phyloP scores from a whole-genome alignment of 2,888 invertebrate species.

The Macropis europaea region DNA sequence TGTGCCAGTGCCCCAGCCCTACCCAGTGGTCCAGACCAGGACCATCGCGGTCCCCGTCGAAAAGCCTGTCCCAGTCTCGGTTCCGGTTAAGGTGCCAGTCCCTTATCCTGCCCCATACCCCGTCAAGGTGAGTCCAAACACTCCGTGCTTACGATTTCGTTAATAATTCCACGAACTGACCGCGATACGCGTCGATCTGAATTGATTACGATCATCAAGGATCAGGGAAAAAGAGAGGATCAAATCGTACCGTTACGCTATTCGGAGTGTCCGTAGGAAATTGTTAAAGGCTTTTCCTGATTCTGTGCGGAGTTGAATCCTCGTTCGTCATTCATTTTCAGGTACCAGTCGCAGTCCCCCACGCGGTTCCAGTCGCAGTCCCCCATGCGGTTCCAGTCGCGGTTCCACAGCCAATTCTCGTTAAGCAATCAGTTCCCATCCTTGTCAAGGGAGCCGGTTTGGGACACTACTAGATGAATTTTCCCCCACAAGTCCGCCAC shows the following conservation, averaged over 20 bases:
- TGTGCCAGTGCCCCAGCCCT: slow-evolving; percentile 81
- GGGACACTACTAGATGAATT: slow-evolving; percentile 57
- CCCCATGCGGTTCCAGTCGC: slow-evolving; percentile 82
- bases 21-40: slow-evolving; percentile 78
- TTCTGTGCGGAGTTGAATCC: not conserved
- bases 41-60: slow-evolving; percentile 81
- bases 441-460: slow-evolving; percentile 64
- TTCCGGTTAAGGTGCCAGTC: slow-evolving; percentile 82
- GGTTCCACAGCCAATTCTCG: slow-evolving; percentile 83
- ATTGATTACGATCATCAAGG: too few species aligned
- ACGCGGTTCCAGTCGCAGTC: slow-evolving; percentile 82
- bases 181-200: not conserved
- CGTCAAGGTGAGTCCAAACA: slow-evolving; percentile 75
- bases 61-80: slow-evolving; percentile 80
- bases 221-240: too few species aligned
- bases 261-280: too few species aligned
- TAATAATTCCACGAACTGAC: not conserved
- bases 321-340: slow-evolving; percentile 50
- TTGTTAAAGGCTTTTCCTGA: not conserved
- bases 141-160: not conserved
- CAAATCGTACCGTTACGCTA: too few species aligned
- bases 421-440: slow-evolving; percentile 78
- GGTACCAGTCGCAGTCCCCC: slow-evolving; percentile 78
- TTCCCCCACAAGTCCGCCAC: slow-evolving; percentile 11
- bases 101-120: slow-evolving; percentile 82